Percentiles rank a stretch among this genome's conserved stretches.
These are phyloP conservation scores for Drosophila mayaguana DNA, from an alignment of 2,888 invertebrate genomes.

Conservation along the genomic window DNA sequence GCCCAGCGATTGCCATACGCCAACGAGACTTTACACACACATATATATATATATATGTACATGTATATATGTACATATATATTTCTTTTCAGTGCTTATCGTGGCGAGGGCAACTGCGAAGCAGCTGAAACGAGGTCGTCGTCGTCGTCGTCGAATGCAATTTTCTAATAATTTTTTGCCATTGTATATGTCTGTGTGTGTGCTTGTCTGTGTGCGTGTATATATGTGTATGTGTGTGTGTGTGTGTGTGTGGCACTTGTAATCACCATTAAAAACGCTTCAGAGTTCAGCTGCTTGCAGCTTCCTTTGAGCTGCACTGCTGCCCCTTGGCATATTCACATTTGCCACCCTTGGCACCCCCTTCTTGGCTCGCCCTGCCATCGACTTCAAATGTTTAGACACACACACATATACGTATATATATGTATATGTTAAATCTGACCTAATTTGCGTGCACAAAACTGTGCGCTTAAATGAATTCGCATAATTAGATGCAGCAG, in stretches of 20 bases:
- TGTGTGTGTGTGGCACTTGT: slow-evolving; percentile 59
- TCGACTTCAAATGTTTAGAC: slow-evolving; percentile 64
- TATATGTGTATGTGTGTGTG: slow-evolving; percentile 2
- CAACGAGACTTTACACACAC: not conserved
- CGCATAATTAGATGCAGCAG: slow-evolving; percentile 77
- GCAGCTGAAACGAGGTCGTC: slow-evolving; percentile 74
- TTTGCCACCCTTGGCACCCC: slow-evolving; percentile 5
- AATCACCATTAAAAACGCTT: slow-evolving; percentile 79
- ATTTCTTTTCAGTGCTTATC: slow-evolving; percentile 66
- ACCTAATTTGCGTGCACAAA: slow-evolving; percentile 67
- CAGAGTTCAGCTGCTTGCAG: slow-evolving; percentile 57
- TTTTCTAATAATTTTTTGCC: slow-evolving; percentile 76
- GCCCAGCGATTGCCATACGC: slow-evolving; percentile 41
- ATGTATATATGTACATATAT: not conserved
- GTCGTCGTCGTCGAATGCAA: slow-evolving; percentile 71
- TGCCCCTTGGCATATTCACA: slow-evolving; percentile 48
- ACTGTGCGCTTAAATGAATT: slow-evolving; percentile 75
- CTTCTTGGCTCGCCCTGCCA: not conserved
- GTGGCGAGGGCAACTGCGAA: slow-evolving; percentile 71
- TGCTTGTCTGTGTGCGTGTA: slow-evolving; percentile 3
- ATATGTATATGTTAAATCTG: slow-evolving; percentile 73
- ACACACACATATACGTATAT: slow-evolving; percentile 32
- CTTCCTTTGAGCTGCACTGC: slow-evolving; percentile 66
- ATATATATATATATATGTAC: not conserved
- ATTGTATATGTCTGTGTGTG: slow-evolving; percentile 34